Conservation (phyloP, 1,140 invertebrate species). For the Camponotus floridanus region DNA sequence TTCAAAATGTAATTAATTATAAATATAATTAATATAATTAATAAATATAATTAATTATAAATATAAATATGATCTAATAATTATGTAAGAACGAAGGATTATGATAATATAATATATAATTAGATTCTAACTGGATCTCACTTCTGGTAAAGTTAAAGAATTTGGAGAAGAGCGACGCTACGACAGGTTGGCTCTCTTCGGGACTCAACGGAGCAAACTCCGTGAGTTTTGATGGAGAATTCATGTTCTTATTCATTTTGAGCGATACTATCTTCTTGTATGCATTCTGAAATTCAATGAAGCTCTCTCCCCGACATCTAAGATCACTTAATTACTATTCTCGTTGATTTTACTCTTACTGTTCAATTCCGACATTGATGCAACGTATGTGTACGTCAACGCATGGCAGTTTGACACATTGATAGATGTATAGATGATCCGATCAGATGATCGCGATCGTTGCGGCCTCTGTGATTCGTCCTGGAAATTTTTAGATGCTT, state of each 20-base stretch:
- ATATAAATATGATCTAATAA: neutral
- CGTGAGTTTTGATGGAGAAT: slow-evolving; percentile 90
- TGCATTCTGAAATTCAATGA: slow-evolving; percentile 41
- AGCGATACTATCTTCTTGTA: slow-evolving; percentile 60
- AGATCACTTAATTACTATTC: neutral
- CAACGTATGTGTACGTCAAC: neutral
- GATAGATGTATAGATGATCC: slow-evolving; percentile 32
- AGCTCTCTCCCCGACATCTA: no score
- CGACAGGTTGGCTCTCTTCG: slow-evolving; percentile 88
- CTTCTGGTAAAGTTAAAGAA: slow-evolving; percentile 87
- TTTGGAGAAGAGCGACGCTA: slow-evolving; percentile 88
- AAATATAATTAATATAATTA: no score
- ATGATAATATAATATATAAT: neutral
- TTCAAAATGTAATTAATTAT: no score
- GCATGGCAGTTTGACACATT: neutral
- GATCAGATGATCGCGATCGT: slow-evolving; percentile 31
- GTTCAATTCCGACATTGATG: neutral
- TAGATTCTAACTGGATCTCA: slow-evolving; percentile 58
- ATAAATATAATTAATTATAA: no score
- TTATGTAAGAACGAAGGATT: neutral
- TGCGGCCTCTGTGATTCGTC: neutral
- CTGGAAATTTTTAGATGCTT: no score
- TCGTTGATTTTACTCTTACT: neutral
- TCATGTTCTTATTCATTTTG: slow-evolving; percentile 89
- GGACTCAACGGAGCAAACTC: slow-evolving; percentile 91